Evolutionary conservation across 1,140 invertebrate species (phyloP), one percentile per base, ranked within the genome.

Genomic region (Drosophila pruinosa): DNA sequence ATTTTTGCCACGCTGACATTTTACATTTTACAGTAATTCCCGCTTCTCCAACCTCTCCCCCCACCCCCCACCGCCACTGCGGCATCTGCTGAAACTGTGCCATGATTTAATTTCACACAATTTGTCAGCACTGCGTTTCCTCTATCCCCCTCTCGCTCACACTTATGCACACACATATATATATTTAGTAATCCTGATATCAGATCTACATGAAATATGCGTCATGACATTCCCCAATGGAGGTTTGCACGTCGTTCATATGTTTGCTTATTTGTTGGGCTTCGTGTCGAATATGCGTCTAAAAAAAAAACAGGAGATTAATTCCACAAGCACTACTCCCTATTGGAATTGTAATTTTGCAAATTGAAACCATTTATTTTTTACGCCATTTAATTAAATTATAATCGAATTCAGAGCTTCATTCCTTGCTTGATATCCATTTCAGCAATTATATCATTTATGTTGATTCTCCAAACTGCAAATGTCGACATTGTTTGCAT

Each of bases 1-100:
- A 85, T 85, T 83, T 82, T 81, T 81, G 53, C 63, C 24, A 54
- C 21, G 57, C 70, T 75, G 71, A 78, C 79, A 83, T 79, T 83
- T 73, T 75, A 39, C 52, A 26, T 75, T 72, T 58, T 28, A 58
- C 70, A 47, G 70, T 68, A 77, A 86, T 86, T 75, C 57, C 53
- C 38, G 1, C 2, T n/a, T 7, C 8, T 7, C n/a, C 22, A 3
- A 0, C 8, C 19, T 10, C 14, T 1, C n/a, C 0, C 12, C 2
- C n/a, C 24, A 3, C 15, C 2, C 45, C 4, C 2, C 10, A 21
- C n/a, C 31, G n/a, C 12, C 12, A 22, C n/a, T 47, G 54, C 17
- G 17, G 41, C 14, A 14, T 31, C 19, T 54, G 39, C 41, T 19
- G 52, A 54, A 36, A 45, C 36, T 15, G 19, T 64, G 67, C 59